Evolutionary conservation across 2,888 invertebrate species (phyloP), one percentile per base, ranked within the genome.

Genomic region (Aquatica leii): DNA sequence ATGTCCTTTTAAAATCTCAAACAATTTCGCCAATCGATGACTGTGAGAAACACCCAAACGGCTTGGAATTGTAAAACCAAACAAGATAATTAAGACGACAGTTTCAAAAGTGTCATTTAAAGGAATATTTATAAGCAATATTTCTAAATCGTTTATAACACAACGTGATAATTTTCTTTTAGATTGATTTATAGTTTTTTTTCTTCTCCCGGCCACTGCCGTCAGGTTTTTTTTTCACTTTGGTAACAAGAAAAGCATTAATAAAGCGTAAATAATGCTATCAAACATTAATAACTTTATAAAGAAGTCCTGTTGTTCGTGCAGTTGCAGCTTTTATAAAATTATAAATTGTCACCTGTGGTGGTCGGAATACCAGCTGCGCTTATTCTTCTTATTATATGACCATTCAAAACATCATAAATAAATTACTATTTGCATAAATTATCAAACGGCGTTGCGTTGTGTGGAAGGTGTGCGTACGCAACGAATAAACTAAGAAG

Each of bases 301-400:
- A 74, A 59, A 68, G 69, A 63, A 62, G 67, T 63, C 66, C 57
- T 65, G 68, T 66, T 68, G 62, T 53, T 69, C 68, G 62, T 66
- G 65, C 69, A 66, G 70, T 69, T 70, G 71, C 71, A 66, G 71
- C 68, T 67, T n/a, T 62, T 73, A 68, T 72, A 70, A 74, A 73
- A 74, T 74, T 74, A 74, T 74, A 74, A 74, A 74, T 74, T 74
- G 74, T 74, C 74, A 73, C 74, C 73, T 74, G 72, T 66, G 74
- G 74, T 74, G 74, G 74, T 70, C 73, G 65, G 62, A 52, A 48
- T 56, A 62, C 74, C 74, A 69, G 72, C 74, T 69, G 74, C 60
- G 73, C 63, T 57, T 69, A 67, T 69, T 66, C 67, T 69, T 67
- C 64, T 67, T 68, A 62, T 67, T 59, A 62, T 67, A 57, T 56